These are phyloP conservation scores for Cyclophora albipunctata DNA, from an alignment of 2,888 invertebrate genomes.

Conservation along the genomic window DNA sequence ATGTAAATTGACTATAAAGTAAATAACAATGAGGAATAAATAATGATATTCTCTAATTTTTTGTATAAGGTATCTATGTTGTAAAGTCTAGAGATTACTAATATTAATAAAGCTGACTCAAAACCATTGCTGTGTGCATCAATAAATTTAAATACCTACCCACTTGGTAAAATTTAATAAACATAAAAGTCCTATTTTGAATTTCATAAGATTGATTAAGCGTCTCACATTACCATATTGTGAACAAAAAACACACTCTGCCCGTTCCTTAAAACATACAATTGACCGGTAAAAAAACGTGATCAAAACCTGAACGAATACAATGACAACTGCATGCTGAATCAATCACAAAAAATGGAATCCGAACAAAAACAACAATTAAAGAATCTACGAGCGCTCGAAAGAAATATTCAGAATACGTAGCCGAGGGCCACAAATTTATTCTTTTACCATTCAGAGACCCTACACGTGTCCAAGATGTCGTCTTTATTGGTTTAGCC, in stretches of 20 bases:
- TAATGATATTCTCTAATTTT: not conserved
- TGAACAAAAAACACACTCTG: constrained; percentile 37
- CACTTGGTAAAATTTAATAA: constrained; percentile 22
- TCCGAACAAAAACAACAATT: constrained; percentile 74
- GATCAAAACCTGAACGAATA: constrained; percentile 67
- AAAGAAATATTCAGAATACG: constrained; percentile 71
- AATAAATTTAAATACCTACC: not conserved
- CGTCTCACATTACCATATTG: constrained; percentile 51
- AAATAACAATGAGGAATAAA: constrained; percentile 7
- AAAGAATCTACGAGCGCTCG: constrained; percentile 53
- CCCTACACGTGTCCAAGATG: constrained; percentile 62
- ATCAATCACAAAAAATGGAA: constrained; percentile 74
- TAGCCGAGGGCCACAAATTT: constrained; percentile 27
- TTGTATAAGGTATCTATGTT: too few species aligned
- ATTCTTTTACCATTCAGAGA: constrained; percentile 40
- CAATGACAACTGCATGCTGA: constrained; percentile 74
- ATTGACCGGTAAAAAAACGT: constrained; percentile 60
- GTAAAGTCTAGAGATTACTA: too few species aligned
- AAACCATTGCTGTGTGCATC: too few species aligned
- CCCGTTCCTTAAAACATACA: constrained; percentile 66
- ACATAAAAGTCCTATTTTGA: constrained; percentile 35
- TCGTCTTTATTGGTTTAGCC: constrained; percentile 72
- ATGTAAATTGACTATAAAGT: constrained; percentile 6
- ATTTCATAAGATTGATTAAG: constrained; percentile 64
- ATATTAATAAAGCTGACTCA: too few species aligned